Percentiles rank a stretch among this genome's conserved stretches.
phyloP scores from a whole-genome alignment of 1,140 invertebrate genomes.

The Periplaneta americana region DNA sequence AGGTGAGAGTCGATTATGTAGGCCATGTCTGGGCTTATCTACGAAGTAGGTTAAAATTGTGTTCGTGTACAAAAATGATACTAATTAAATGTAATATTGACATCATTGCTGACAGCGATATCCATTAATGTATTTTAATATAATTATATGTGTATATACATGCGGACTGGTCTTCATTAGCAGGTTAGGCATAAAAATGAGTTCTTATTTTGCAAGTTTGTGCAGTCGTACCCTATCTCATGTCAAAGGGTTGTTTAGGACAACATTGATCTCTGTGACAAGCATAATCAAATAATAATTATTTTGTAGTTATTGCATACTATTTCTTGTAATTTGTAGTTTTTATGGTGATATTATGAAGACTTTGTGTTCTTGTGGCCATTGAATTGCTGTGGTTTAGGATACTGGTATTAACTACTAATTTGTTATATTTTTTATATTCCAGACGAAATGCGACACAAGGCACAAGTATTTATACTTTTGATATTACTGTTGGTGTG shows the following conservation, averaged over 20 bases:
- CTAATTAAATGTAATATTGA: not conserved
- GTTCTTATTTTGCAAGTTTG: not conserved
- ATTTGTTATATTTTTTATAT: not conserved
- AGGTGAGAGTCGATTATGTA: not conserved
- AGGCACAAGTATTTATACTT: not conserved
- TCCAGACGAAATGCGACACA: slow-evolving; percentile 2
- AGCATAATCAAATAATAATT: too few relatives aligned
- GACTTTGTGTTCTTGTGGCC: too few relatives aligned
- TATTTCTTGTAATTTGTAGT: too few relatives aligned
- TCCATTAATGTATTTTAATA: not conserved
- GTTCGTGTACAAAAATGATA: not conserved
- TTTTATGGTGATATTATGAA: too few relatives aligned
- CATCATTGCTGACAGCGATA: not conserved
- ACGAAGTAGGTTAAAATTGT: not conserved
- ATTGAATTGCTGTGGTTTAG: not conserved
- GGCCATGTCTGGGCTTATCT: not conserved
- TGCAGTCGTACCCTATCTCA: not conserved
- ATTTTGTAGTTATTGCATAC: too few relatives aligned
- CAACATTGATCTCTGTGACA: too few relatives aligned
- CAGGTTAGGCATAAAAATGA: not conserved
- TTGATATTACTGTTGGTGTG: not conserved
- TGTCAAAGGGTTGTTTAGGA: not conserved
- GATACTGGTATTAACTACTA: not conserved
- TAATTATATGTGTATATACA: not conserved
- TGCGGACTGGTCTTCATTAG: not conserved